Percentiles rank a stretch among this genome's conserved stretches.
phyloP scores from a whole-genome alignment of 2,888 invertebrate species.

The Miltochrista miniata region DNA sequence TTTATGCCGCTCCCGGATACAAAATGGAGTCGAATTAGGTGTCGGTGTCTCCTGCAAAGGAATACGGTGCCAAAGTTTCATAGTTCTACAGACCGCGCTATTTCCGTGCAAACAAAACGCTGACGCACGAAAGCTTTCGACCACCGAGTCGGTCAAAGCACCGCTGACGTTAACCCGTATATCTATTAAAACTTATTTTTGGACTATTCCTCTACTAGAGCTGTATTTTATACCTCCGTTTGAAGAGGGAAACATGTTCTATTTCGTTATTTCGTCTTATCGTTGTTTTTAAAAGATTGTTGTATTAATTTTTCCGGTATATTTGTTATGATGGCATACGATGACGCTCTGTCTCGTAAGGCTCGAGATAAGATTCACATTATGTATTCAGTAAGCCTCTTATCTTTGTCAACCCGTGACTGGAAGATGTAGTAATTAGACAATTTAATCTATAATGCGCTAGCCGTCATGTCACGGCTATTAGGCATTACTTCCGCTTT shows the following conservation, averaged over 20 bases:
- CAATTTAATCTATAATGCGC: slow-evolving; percentile 9
- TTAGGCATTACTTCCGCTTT: not conserved
- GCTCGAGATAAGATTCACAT: slow-evolving; percentile 8
- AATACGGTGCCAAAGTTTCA: slow-evolving; percentile 66
- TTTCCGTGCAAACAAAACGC: slow-evolving; percentile 55
- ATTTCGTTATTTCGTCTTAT: too few relatives aligned
- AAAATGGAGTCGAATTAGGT: slow-evolving; percentile 43
- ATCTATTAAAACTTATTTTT: slow-evolving; percentile 40
- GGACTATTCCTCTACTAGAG: slow-evolving; percentile 32
- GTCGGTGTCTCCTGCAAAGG: slow-evolving; percentile 65
- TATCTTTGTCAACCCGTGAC: slow-evolving; percentile 8
- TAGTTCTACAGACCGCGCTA: slow-evolving; percentile 61
- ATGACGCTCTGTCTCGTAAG: not conserved
- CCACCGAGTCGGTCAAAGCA: slow-evolving; percentile 62
- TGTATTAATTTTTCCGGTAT: slow-evolving; percentile 1
- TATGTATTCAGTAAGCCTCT: slow-evolving; percentile 9
- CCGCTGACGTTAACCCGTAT: slow-evolving; percentile 46
- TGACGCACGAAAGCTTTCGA: slow-evolving; percentile 26
- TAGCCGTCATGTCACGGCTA: slow-evolving; percentile 1
- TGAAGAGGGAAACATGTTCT: slow-evolving; percentile 6
- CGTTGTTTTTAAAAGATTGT: too few relatives aligned
- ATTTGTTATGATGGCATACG: slow-evolving; percentile 3
- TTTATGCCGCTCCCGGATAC: slow-evolving; percentile 39
- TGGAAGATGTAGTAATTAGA: slow-evolving; percentile 8
- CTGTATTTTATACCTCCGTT: slow-evolving; percentile 23